Percentiles rank a stretch among this genome's conserved stretches.
These are phyloP conservation scores for Seriola dumerili DNA, from an alignment of 2,113 vertebrate species.

Conservation along the genomic window DNA sequence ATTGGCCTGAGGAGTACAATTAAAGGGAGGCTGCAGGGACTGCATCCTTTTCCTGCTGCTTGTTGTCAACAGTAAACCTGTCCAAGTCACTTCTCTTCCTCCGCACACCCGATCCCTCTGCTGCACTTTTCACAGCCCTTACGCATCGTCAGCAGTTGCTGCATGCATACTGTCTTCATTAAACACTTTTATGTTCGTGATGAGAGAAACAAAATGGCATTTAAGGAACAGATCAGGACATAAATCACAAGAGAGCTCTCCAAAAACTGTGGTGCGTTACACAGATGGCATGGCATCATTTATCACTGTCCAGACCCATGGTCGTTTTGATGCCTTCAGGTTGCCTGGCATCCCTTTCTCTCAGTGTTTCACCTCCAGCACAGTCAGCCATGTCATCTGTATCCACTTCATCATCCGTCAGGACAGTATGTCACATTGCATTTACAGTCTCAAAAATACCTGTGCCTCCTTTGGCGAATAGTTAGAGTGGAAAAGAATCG, in stretches of 20 bases:
- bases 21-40: neutral
- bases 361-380: constrained; percentile 42
- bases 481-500: constrained; percentile 25
- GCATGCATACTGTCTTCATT: constrained; percentile 50
- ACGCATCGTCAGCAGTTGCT: constrained; percentile 33
- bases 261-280: constrained; percentile 41
- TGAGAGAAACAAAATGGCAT: constrained; percentile 56
- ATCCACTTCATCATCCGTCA: constrained; percentile 63
- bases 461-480: constrained; percentile 42
- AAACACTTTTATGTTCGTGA: constrained; percentile 45
- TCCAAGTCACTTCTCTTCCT: constrained; percentile 25
- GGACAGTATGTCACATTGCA: constrained; percentile 60
- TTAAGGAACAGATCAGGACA: constrained; percentile 32
- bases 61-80: constrained; percentile 40
- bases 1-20: constrained; percentile 9
- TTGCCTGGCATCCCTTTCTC: constrained; percentile 48
- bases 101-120: neutral
- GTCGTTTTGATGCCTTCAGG: constrained; percentile 51
- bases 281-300: constrained; percentile 55
- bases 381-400: constrained; percentile 69
- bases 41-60: constrained; percentile 10
- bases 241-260: constrained; percentile 57
- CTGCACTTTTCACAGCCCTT: constrained; percentile 34
- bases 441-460: constrained; percentile 27
- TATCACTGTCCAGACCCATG: constrained; percentile 54